A percentile compares a stretch with the other conserved stretches of the same genome.
Conservation (phyloP, 2,888 invertebrate species). For the Linnaemya vulpina region DNA sequence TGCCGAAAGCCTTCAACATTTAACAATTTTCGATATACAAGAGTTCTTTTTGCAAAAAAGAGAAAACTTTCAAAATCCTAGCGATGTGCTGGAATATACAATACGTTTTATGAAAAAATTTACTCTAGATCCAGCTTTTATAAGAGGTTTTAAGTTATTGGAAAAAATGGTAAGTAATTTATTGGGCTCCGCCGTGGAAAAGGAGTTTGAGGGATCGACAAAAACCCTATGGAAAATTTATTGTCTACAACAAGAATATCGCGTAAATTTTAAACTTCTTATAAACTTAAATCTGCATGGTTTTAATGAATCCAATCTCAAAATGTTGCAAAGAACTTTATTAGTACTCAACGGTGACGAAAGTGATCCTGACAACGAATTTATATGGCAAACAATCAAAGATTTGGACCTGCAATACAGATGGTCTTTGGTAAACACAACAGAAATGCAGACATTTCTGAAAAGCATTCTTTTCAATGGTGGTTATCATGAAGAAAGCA, state of each 20-base stretch:
- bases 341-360: constrained; percentile 66
- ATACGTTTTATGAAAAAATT: constrained; percentile 77
- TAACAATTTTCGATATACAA: constrained; percentile 78
- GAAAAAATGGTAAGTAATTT: constrained; percentile 74
- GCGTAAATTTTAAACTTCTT: constrained; percentile 76
- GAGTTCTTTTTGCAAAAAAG: constrained; percentile 75
- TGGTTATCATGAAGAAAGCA: constrained; percentile 72
- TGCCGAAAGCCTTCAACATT: constrained; percentile 71
- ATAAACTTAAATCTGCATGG: constrained; percentile 74
- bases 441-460: constrained; percentile 79
- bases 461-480: constrained; percentile 76
- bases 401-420: constrained; percentile 65
- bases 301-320: constrained; percentile 72
- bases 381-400: constrained; percentile 65
- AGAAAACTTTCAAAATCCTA: constrained; percentile 73
- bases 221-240: constrained; percentile 79
- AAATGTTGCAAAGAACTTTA: constrained; percentile 67
- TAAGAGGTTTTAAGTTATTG: constrained; percentile 76
- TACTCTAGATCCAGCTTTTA: constrained; percentile 77
- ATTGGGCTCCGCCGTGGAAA: constrained; percentile 75
- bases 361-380: constrained; percentile 54
- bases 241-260: constrained; percentile 77
- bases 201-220: constrained; percentile 77
- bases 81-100: constrained; percentile 74
- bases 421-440: constrained; percentile 76